Base-by-base conservation (phyloP, 2,888 invertebrate species). In the Drosophila histrio region DNA sequence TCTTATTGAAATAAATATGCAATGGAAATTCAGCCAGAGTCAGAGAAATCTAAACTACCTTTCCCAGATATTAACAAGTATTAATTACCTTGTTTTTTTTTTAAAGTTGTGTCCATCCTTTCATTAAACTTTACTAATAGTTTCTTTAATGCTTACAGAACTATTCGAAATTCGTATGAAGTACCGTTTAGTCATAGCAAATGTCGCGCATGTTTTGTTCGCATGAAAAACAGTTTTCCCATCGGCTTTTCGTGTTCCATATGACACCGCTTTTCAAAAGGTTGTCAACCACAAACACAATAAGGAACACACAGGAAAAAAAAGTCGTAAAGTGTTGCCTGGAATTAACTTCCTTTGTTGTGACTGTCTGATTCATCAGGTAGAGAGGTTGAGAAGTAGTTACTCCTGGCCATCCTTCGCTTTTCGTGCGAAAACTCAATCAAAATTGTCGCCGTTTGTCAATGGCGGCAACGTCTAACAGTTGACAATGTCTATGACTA, bases 381-480 rank as follows among this genome's bases (percentile, higher is more conserved):
- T 58, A 26, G 49, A 30, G 34, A 26, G 43, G 15, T 19, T 13
- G 21, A 9, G 19, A 17, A 6, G 7, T 15, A 30, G 39, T 21
- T 13, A 8, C 36, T 44, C 19, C 36, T 44, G 28, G 54, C 63
- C 44, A 63, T 67, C 67, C 57, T 62, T 52, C 41, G 50, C 38
- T 26, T 15, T 80, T 65, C 82, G 86, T 87, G 82, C 73, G 49
- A 74, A 83, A 85, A 83, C 86, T 83, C 88, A 83, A 83, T 83
- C 82, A 83, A 85, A 83, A 87, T 71, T 82, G 82, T 82, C 82
- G 76, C 65, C 67, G 64, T 82, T 79, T 77, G 80, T 86, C 87
- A 83, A 73, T 64, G 76, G 49, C 39, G 24, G 26, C 24, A 36
- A 43, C 32, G 56, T 44, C 43, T 50, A 47, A 38, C 72, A 38